A percentile compares a stretch with the other conserved stretches of the same genome.
phyloP scores from a whole-genome alignment of 2,888 invertebrate species.

The Odontocerum albicorne region DNA sequence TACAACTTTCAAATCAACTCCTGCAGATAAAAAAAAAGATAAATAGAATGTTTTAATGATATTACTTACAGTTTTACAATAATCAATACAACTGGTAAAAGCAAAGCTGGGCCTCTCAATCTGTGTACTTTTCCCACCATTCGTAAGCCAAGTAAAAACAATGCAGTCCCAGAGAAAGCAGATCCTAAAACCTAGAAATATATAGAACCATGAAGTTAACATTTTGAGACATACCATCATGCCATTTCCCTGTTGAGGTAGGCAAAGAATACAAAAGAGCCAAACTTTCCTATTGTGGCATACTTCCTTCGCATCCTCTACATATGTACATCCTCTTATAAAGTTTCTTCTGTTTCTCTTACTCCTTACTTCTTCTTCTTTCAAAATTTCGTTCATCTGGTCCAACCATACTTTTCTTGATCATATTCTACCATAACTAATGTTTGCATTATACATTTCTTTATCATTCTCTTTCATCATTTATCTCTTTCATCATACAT shows the following conservation, averaged over 20 bases:
- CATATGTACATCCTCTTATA: too few species aligned
- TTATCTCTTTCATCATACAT: too few species aligned
- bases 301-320: neutral
- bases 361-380: too few species aligned
- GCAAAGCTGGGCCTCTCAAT: conserved; percentile 73
- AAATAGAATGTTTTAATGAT: neutral
- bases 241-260: neutral
- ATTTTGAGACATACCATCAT: neutral
- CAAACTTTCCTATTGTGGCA: neutral
- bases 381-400: too few species aligned
- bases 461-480: too few species aligned
- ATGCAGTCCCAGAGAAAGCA: conserved; percentile 88
- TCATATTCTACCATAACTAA: too few species aligned
- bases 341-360: too few species aligned
- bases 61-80: conserved; percentile 80
- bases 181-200: conserved; percentile 69
- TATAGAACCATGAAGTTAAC: neutral
- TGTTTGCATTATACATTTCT: too few species aligned
- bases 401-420: too few species aligned
- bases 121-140: conserved; percentile 90
- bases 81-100: conserved; percentile 85
- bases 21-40: too few species aligned
- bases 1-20: too few species aligned
- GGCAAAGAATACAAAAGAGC: neutral
- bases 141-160: conserved; percentile 86